A percentile compares a stretch with the other conserved stretches of the same genome.
Conservation (phyloP, 1,140 invertebrate species). For the Trissolcus basalis region DNA sequence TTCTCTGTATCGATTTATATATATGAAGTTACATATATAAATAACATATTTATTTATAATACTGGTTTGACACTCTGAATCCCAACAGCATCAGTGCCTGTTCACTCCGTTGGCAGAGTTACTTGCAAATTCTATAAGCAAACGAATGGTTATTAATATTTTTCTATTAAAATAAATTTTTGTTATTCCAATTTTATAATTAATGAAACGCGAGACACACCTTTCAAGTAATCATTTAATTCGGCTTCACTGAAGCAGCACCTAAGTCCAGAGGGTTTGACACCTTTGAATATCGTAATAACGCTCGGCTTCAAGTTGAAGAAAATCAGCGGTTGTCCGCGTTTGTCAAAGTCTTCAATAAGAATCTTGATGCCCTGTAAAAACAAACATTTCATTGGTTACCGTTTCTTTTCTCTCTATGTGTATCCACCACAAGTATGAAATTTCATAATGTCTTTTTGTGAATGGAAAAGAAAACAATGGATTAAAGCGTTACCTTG, state of each 20-base stretch:
- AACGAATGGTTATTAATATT: constrained; percentile 3
- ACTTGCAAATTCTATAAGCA: constrained; percentile 53
- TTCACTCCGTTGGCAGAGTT: constrained; percentile 25
- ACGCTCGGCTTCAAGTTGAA: constrained; percentile 85
- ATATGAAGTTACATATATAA: constrained; percentile 39
- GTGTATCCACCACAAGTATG: too few species aligned
- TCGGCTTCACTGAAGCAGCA: constrained; percentile 80
- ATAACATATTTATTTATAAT: constrained; percentile 43
- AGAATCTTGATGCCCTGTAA: constrained; percentile 83
- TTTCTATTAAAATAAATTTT: neutral
- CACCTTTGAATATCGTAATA: constrained; percentile 81
- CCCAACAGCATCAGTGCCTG: constrained; percentile 25
- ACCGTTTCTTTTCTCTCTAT: neutral
- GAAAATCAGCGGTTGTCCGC: constrained; percentile 85
- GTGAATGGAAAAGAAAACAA: constrained; percentile 5
- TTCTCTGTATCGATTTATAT: constrained; percentile 6
- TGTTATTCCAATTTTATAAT: constrained; percentile 1
- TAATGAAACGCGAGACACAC: too few species aligned
- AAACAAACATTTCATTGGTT: constrained; percentile 51
- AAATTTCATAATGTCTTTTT: too few species aligned
- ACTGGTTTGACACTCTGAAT: constrained; percentile 29
- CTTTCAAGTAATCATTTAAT: constrained; percentile 80
- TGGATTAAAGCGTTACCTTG: constrained; percentile 74
- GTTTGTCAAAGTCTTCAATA: constrained; percentile 83
- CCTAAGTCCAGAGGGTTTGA: constrained; percentile 81